A percentile compares a stretch with the other conserved stretches of the same genome.
phyloP scores from a whole-genome alignment of 1,140 invertebrate genomes.

The Pseudomyrmex dendroicus region DNA sequence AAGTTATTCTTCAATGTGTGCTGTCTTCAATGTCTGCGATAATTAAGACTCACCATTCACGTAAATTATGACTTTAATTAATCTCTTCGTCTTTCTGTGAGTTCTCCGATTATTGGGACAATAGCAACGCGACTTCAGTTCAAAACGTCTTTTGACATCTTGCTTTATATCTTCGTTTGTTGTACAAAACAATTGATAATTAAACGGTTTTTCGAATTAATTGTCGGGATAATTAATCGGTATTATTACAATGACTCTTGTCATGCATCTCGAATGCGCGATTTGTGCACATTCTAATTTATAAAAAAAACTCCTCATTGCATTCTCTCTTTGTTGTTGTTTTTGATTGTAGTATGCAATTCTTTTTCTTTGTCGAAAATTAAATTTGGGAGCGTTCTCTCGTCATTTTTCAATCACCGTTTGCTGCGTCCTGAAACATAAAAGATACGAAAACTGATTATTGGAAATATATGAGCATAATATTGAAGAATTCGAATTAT shows the following conservation, averaged over 20 bases:
- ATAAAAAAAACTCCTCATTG: not conserved
- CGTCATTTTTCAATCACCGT: not conserved
- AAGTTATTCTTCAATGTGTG: not conserved
- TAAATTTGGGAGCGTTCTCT: constrained; percentile 10
- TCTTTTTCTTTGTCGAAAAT: constrained; percentile 7
- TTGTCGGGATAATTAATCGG: not conserved
- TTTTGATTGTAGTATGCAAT: not conserved
- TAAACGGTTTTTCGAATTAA: constrained; percentile 21
- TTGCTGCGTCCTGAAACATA: constrained; percentile 33
- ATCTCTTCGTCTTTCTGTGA: not conserved
- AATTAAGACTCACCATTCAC: constrained; percentile 61
- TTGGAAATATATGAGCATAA: not conserved
- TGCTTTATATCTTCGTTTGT: not conserved
- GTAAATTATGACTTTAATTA: constrained; percentile 59
- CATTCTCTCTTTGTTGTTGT: not conserved
- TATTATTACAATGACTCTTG: not conserved
- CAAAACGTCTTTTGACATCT: constrained; percentile 35
- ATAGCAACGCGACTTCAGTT: not conserved
- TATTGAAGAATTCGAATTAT: not conserved
- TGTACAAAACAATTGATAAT: not conserved
- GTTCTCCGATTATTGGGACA: not conserved
- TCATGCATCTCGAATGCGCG: not conserved
- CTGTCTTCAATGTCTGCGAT: not conserved
- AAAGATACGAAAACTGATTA: constrained; percentile 30
- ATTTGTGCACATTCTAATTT: not conserved